Base-by-base conservation (phyloP, 2,888 invertebrate species). In the Blera fallax region DNA sequence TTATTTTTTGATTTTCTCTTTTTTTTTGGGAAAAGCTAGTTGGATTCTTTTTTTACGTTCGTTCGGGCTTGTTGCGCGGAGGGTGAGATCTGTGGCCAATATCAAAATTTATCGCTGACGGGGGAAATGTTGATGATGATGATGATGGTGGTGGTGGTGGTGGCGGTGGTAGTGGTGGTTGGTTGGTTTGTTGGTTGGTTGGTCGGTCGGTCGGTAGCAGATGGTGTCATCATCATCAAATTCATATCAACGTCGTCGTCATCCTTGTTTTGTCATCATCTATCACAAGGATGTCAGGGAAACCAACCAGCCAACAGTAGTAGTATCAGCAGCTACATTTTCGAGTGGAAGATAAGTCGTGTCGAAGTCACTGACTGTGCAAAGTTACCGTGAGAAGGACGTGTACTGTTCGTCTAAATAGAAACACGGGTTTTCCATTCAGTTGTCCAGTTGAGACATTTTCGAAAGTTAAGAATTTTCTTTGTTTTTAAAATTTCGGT, bases 361-460 rank as follows among this genome's bases (percentile, higher is more conserved):
- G 76, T 78, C 82, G 67, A 72, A 87, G 87, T 87, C 82, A 87
- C 82, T 87, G 82, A 87, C 87, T 87, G 85, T 82, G 82, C 77
- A 87, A 87, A 87, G 87, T 87, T 87, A 87, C 48, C 82, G 72
- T 77, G 70, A 84, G 74, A 74, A 64, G 74, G 80, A 84, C 84
- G 84, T 84, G 80, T 69, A 24, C 10, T 40, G 43, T 74, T 74
- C 54, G 54, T 58, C 29, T 0, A 16, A 72, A 29, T 10, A 16
- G 14, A 27, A 24, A 43, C 18, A 43, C 18, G 43, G 34, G 14
- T 32, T 50, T n/a, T 7, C 11, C 29, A 8, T 56, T 64, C 24
- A 18, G 27, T n/a, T n/a, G 3, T 69, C 6, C 5, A 18, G 18
- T 56, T 54, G 32, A 8, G 24, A 14, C 10, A 56, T 21, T 58